Conservation (phyloP, 2,797 vertebrate genomes). For the Coccyzus lansbergi region DNA sequence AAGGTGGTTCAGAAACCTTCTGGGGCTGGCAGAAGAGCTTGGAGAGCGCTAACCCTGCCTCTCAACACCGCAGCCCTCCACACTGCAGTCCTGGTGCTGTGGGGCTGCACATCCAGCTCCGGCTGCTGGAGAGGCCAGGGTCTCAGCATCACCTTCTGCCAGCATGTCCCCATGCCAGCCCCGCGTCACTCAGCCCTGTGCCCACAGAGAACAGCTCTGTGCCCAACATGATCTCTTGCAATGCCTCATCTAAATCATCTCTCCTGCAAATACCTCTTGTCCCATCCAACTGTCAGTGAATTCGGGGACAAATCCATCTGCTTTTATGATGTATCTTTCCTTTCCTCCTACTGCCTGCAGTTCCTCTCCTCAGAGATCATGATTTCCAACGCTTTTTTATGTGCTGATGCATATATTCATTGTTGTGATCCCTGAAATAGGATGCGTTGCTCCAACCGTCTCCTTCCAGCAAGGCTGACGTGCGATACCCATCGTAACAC, state of each 20-base stretch:
- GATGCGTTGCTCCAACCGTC: neutral
- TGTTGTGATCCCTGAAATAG: neutral
- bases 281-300: neutral
- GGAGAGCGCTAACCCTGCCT: neutral
- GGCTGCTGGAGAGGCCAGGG: neutral
- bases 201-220: neutral
- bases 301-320: neutral
- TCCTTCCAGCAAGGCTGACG: neutral
- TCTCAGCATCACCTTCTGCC: neutral
- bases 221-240: neutral
- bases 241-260: neutral
- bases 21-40: neutral
- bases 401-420: neutral
- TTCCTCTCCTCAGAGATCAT: neutral
- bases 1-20: rapidly evolving
- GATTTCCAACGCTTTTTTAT: neutral
- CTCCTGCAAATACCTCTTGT: neutral
- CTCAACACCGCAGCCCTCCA: neutral
- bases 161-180: neutral
- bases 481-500: neutral
- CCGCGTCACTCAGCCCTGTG: neutral
- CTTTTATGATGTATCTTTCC: neutral
- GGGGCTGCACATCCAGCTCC: neutral
- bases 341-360: neutral
- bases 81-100: neutral